Evolutionary conservation across 2,888 invertebrate species (phyloP).

Genomic region (Ganaspis brasiliensis): DNA sequence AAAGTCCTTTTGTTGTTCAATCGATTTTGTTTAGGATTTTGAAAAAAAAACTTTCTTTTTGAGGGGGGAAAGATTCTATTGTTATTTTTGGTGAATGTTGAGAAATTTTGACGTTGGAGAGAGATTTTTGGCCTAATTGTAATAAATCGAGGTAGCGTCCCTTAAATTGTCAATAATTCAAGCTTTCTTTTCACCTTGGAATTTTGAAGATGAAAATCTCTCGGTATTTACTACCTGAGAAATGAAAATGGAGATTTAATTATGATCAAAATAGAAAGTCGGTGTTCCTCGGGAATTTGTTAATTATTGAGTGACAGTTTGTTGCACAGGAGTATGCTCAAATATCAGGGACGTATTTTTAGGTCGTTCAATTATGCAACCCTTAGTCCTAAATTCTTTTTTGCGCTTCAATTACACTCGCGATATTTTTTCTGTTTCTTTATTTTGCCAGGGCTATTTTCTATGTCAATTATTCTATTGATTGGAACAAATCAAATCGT

Average conservation of each 20-base stretch:
- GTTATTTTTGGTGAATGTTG: not conserved
- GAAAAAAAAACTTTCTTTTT: not conserved
- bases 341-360: slow-evolving; percentile 7
- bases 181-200: slow-evolving; percentile 10
- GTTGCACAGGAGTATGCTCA: not conserved
- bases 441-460: too few species aligned
- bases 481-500: too few species aligned
- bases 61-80: too few species aligned
- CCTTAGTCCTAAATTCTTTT: not conserved
- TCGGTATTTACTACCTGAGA: not conserved
- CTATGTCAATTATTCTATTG: too few species aligned
- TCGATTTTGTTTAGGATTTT: not conserved
- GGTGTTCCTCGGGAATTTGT: not conserved
- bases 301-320: slow-evolving; percentile 40
- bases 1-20: not conserved
- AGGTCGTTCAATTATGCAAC: slow-evolving; percentile 31
- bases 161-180: slow-evolving; percentile 2
- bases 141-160: not conserved
- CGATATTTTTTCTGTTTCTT: too few species aligned
- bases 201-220: slow-evolving; percentile 20
- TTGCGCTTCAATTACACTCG: too few species aligned
- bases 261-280: slow-evolving; percentile 28
- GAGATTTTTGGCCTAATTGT: slow-evolving; percentile 4
- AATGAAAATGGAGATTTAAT: slow-evolving; percentile 13
- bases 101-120: not conserved